phyloP scores from a whole-genome alignment of 2,797 vertebrate genomes.

The Sebastolobus altivelis region DNA sequence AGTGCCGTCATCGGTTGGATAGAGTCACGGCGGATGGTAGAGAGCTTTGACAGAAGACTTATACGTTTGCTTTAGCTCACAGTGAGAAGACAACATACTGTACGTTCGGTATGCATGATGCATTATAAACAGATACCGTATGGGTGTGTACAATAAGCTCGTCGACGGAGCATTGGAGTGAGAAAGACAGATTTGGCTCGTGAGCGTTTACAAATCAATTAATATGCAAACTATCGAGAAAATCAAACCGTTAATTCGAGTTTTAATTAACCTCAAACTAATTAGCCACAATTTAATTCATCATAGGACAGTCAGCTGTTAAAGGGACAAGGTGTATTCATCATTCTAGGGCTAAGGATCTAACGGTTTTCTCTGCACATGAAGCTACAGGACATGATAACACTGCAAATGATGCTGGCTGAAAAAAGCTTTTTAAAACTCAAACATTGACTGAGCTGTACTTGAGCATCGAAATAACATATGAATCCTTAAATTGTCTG shows the following conservation, averaged over 20 bases:
- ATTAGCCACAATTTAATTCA: neutral
- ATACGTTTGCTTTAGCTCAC: conserved; percentile 31
- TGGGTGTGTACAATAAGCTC: conserved; percentile 23
- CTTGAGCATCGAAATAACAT: conserved; percentile 56
- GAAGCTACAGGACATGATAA: neutral
- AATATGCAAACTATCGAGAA: conserved; percentile 4
- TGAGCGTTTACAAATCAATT: conserved; percentile 8
- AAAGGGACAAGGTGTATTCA: neutral
- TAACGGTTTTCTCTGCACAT: neutral
- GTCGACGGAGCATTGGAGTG: neutral
- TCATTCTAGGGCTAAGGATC: neutral
- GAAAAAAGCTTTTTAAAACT: conserved; percentile 19
- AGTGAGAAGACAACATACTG: conserved; percentile 38
- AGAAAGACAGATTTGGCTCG: conserved; percentile 17
- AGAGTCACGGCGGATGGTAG: neutral
- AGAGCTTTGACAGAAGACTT: conserved; percentile 29
- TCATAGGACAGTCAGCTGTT: neutral
- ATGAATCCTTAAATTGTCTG: conserved; percentile 48
- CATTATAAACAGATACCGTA: conserved; percentile 41
- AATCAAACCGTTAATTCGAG: neutral
- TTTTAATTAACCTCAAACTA: conserved; percentile 12
- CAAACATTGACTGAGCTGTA: conserved; percentile 37
- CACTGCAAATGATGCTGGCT: conserved; percentile 6
- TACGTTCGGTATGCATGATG: conserved; percentile 37
- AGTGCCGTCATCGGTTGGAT: conserved; percentile 17